These are phyloP conservation scores for Dipus sagitta DNA, from an alignment of 2,797 vertebrate genomes.

Conservation along the genomic window DNA sequence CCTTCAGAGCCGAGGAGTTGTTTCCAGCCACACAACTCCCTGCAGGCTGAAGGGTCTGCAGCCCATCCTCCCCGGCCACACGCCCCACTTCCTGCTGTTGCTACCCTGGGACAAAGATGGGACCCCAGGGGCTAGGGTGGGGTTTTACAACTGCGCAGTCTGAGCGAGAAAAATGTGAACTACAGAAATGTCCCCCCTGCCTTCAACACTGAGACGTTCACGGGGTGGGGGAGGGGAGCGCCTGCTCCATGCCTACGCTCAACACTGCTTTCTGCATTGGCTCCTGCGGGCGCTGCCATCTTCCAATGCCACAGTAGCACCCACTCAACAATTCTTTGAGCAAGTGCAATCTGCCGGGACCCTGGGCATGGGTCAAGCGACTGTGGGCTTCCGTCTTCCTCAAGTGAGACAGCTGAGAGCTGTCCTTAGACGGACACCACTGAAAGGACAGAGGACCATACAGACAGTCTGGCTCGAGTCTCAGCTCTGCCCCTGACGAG, in stretches of 20 bases:
- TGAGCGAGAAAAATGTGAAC: not conserved
- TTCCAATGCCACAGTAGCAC: not conserved
- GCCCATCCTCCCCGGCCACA: not conserved
- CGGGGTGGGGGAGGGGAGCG: fast-evolving
- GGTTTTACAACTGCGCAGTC: not conserved
- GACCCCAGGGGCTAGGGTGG: not conserved
- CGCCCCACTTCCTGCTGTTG: not conserved
- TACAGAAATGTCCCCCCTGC: not conserved
- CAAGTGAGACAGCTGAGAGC: not conserved
- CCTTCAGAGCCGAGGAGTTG: constrained; percentile 55
- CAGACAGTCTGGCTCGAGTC: not conserved
- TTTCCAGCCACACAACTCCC: not conserved
- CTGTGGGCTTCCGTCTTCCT: not conserved
- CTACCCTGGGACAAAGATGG: not conserved
- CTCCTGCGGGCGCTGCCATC: not conserved
- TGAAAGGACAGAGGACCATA: not conserved
- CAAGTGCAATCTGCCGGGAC: not conserved
- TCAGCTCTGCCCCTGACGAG: not conserved
- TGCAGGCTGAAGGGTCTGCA: not conserved
- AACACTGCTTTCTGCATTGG: not conserved
- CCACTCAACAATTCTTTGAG: not conserved
- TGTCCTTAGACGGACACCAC: not conserved
- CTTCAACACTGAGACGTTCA: not conserved
- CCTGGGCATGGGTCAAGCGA: not conserved
- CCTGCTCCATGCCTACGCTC: not conserved